These are phyloP conservation scores for Nebria ingens DNA, from an alignment of 1,140 invertebrate genomes.

Conservation along the genomic window DNA sequence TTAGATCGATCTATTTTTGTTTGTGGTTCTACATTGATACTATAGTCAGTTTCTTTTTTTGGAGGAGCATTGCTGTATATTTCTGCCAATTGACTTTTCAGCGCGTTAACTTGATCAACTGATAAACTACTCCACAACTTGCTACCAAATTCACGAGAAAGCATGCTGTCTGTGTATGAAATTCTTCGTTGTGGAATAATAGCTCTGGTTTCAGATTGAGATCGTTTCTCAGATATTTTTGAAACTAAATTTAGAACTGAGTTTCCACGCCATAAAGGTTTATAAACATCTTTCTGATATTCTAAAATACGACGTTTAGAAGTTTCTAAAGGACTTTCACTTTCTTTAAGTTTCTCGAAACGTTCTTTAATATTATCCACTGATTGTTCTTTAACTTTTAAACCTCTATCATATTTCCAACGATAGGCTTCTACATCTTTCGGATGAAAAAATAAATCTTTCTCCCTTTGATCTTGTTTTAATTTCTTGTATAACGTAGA, in stretches of 20 bases:
- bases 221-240: conserved; percentile 46
- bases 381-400: conserved; percentile 74
- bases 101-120: conserved; percentile 69
- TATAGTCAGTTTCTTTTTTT: neutral
- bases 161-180: conserved; percentile 24
- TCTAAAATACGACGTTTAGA: conserved; percentile 36
- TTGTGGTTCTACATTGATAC: neutral
- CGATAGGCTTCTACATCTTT: conserved; percentile 56
- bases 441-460: conserved; percentile 71
- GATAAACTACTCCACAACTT: conserved; percentile 74
- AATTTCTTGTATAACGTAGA: conserved; percentile 66
- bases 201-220: conserved; percentile 25
- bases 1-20: neutral
- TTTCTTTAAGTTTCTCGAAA: conserved; percentile 46
- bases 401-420: conserved; percentile 58
- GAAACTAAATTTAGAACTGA: conserved; percentile 67
- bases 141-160: conserved; percentile 53
- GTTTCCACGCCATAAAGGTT: conserved; percentile 71
- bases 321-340: conserved; percentile 31
- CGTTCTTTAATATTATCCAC: conserved; percentile 72
- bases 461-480: conserved; percentile 65
- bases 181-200: conserved; percentile 21
- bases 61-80: conserved; percentile 51
- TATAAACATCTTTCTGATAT: conserved; percentile 55
- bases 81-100: conserved; percentile 71